Conservation (phyloP, 2,888 invertebrate species). For the Gastracanthus pulcherrimus region DNA sequence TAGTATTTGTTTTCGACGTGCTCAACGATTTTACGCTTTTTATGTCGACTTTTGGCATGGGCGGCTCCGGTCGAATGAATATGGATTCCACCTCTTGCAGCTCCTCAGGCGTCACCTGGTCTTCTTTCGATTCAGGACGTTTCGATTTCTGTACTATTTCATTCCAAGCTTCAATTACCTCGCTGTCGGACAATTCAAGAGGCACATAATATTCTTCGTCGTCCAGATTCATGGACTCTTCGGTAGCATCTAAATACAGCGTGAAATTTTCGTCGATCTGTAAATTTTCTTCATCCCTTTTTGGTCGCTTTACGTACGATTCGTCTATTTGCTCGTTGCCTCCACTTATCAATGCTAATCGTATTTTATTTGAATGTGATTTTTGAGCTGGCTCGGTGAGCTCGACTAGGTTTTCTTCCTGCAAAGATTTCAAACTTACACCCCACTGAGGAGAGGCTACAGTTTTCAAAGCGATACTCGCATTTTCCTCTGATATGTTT, state of each 20-base stretch:
- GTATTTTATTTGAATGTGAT: not conserved
- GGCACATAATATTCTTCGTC: constrained; percentile 56
- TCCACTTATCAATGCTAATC: not conserved
- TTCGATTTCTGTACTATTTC: constrained; percentile 61
- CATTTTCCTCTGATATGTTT: not conserved
- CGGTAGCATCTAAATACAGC: constrained; percentile 16
- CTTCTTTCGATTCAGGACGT: constrained; percentile 10
- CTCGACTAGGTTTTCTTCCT: not conserved
- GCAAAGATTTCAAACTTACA: not conserved
- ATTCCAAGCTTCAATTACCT: constrained; percentile 66
- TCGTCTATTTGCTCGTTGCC: not conserved
- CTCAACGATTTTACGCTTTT: constrained; percentile 57
- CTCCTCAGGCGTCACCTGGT: not conserved
- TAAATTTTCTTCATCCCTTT: constrained; percentile 32
- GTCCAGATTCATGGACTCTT: constrained; percentile 33
- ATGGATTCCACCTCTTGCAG: constrained; percentile 49
- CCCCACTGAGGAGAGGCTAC: not conserved
- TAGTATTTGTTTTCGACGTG: not conserved
- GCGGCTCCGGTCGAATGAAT: constrained; percentile 68
- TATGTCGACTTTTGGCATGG: constrained; percentile 63
- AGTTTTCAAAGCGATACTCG: not conserved
- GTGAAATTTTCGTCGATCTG: constrained; percentile 4
- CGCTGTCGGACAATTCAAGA: constrained; percentile 44
- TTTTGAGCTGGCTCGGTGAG: not conserved
- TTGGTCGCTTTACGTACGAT: constrained; percentile 48